Conservation (phyloP, 2,113 vertebrate species). For the Pollimyrus isidori region DNA sequence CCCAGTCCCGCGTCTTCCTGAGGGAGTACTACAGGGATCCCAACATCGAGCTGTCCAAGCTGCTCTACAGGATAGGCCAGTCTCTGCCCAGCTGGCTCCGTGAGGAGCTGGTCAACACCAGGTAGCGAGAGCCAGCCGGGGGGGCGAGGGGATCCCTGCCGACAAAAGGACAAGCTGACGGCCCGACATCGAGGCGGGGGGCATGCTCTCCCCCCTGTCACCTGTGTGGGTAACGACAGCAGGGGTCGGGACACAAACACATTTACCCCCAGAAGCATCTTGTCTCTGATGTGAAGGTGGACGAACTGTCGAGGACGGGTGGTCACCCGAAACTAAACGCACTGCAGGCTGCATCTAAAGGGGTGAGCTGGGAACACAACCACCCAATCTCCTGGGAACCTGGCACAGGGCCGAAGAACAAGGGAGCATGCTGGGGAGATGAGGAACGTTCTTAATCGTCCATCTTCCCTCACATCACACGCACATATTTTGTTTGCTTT, state of each 20-base stretch:
- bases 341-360: background rate
- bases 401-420: background rate
- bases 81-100: constrained; percentile 86
- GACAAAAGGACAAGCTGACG: background rate
- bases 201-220: background rate
- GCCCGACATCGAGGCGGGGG: background rate
- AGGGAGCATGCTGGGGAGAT: background rate
- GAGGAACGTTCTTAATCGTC: background rate
- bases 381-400: background rate
- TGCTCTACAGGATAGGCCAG: constrained; percentile 94
- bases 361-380: background rate
- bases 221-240: background rate
- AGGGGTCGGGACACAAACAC: background rate
- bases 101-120: constrained; percentile 90
- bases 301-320: background rate
- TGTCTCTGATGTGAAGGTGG: background rate
- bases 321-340: background rate
- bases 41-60: constrained; percentile 91
- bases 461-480: constrained; percentile 18
- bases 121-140: constrained; percentile 64
- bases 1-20: constrained; percentile 81
- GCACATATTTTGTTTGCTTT: constrained; percentile 29
- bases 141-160: background rate
- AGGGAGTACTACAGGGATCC: constrained; percentile 90
- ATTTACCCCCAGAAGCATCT: background rate